phyloP scores from a whole-genome alignment of 2,888 invertebrate genomes.

The Cryptops parisi region DNA sequence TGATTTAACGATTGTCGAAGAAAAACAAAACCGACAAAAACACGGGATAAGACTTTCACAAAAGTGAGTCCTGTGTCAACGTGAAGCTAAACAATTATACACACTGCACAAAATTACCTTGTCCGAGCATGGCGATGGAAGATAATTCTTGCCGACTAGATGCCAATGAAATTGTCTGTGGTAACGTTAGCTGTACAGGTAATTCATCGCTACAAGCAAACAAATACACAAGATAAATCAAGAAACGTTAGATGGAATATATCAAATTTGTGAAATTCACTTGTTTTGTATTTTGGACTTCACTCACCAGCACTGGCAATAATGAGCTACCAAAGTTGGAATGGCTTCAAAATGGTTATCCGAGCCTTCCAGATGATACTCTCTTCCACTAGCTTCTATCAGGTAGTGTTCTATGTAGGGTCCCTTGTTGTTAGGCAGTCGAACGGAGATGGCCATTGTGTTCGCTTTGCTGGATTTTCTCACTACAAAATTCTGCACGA shows the following conservation, averaged over 20 bases:
- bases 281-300: too few relatives aligned
- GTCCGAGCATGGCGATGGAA: slow-evolving; percentile 72
- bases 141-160: slow-evolving; percentile 79
- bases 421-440: slow-evolving; percentile 69
- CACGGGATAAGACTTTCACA: too few relatives aligned
- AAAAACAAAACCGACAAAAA: slow-evolving; percentile 20
- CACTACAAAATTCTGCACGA: slow-evolving; percentile 93
- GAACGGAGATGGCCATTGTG: slow-evolving; percentile 89
- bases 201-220: slow-evolving; percentile 62
- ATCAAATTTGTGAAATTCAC: too few relatives aligned
- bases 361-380: slow-evolving; percentile 80
- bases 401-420: slow-evolving; percentile 93
- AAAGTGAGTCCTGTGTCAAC: neutral
- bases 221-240: neutral
- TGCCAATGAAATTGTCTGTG: slow-evolving; percentile 70
- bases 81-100: neutral
- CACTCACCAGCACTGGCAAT: slow-evolving; percentile 76
- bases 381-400: slow-evolving; percentile 59
- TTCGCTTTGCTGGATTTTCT: slow-evolving; percentile 84
- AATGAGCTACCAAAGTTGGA: slow-evolving; percentile 82
- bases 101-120: slow-evolving; percentile 29
- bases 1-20: neutral
- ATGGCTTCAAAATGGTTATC: slow-evolving; percentile 85
- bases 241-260: neutral
- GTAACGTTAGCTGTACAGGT: slow-evolving; percentile 74